Conservation (phyloP, 2,888 invertebrate species). For the Penaeus monodon region DNA sequence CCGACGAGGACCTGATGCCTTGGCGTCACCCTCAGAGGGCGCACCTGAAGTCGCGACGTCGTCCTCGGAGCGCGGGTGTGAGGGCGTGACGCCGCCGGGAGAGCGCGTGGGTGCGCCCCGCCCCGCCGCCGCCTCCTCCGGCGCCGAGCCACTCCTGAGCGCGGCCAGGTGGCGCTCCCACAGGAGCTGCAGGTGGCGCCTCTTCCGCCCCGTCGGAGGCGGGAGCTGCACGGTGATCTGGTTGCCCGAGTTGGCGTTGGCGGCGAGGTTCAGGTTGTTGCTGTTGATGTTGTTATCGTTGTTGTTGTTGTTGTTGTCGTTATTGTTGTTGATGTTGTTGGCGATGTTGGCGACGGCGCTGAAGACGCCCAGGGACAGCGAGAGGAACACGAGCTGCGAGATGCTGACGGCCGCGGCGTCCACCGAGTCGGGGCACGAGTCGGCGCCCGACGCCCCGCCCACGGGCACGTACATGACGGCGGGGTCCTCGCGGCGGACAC, state of each 20-base stretch:
- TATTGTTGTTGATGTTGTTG: conserved; percentile 63
- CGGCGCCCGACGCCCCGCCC: conserved; percentile 12
- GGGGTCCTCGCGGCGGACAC: conserved; percentile 21
- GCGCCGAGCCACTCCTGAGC: too few species aligned
- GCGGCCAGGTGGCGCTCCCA: too few species aligned
- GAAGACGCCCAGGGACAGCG: conserved; percentile 56
- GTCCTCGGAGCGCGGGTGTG: too few species aligned
- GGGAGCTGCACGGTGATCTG: conserved; percentile 22
- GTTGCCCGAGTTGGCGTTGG: conserved; percentile 51
- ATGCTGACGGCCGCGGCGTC: conserved; percentile 61
- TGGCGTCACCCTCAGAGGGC: too few species aligned
- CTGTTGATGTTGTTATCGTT: conserved; percentile 57
- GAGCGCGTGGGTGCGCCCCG: too few species aligned
- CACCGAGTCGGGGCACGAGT: conserved; percentile 48
- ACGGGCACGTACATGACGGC: conserved; percentile 55
- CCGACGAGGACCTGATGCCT: too few species aligned
- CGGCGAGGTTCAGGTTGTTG: conserved; percentile 52
- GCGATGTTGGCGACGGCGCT: conserved; percentile 61
- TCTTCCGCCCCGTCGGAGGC: conserved; percentile 4
- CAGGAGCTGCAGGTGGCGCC: neutral
- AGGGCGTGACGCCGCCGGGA: too few species aligned
- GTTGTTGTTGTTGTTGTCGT: conserved; percentile 62
- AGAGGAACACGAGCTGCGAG: conserved; percentile 59
- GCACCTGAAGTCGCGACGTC: too few species aligned
- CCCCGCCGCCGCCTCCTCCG: too few species aligned